These are phyloP conservation scores for Chanos chanos DNA, from an alignment of 2,797 vertebrate species.

Conservation along the genomic window DNA sequence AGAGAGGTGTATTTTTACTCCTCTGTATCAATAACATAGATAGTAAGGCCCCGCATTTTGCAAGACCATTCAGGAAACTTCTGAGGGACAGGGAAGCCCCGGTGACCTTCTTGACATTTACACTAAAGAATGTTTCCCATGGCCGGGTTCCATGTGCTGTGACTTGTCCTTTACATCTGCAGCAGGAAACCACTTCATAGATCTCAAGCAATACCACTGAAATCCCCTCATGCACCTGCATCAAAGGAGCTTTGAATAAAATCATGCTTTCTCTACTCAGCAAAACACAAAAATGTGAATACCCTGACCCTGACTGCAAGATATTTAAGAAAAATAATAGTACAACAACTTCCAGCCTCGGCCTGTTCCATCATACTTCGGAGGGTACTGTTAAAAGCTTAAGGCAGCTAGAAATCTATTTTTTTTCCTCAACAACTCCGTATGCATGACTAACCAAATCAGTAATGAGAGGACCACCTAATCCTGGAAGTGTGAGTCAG, in stretches of 20 bases:
- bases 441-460: slow-evolving; percentile 51
- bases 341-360: too few species aligned
- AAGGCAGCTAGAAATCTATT: background rate
- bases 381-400: too few species aligned
- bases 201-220: too few species aligned
- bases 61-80: slow-evolving; percentile 5
- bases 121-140: background rate
- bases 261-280: too few species aligned
- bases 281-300: too few species aligned
- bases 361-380: too few species aligned
- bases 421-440: background rate
- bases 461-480: slow-evolving; percentile 54
- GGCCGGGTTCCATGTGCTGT: too few species aligned
- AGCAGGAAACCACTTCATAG: too few species aligned
- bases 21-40: background rate
- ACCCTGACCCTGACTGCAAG: too few species aligned
- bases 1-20: slow-evolving; percentile 22
- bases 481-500: slow-evolving; percentile 76
- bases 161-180: background rate
- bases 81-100: too few species aligned
- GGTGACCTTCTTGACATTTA: background rate
- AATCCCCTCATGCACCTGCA: background rate
- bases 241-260: too few species aligned
- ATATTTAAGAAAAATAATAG: too few species aligned
- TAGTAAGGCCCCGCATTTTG: slow-evolving; percentile 1